These are phyloP conservation scores for Entosphenus tridentatus DNA, from an alignment of 2,113 vertebrate genomes.

Conservation along the genomic window DNA sequence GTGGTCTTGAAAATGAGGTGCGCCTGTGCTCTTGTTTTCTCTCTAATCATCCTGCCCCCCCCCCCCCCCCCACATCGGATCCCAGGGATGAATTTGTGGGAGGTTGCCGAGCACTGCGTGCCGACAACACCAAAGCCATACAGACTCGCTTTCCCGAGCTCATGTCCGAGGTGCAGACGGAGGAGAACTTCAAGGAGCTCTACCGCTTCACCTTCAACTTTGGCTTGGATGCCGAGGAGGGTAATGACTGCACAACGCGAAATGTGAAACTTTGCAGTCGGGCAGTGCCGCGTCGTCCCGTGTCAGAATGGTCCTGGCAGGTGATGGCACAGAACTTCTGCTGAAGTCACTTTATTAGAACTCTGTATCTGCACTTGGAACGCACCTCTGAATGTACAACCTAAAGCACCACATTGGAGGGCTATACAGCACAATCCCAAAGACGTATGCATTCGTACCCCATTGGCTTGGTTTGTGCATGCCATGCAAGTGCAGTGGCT, in stretches of 20 bases:
- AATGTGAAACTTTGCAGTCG: neutral
- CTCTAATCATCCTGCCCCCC: too few species aligned
- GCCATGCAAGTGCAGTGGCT: neutral
- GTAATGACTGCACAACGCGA: neutral
- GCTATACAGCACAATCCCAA: neutral
- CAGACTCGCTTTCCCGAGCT: constrained; percentile 1
- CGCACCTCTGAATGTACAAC: neutral
- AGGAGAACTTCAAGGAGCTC: constrained; percentile 1
- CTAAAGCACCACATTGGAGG: neutral
- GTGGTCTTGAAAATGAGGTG: too few species aligned
- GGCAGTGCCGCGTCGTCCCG: neutral
- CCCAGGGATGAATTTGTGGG: neutral
- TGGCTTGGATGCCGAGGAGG: neutral
- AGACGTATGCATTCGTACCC: neutral
- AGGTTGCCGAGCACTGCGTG: constrained; percentile 1
- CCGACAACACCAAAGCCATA: constrained; percentile 1
- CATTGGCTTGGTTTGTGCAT: neutral
- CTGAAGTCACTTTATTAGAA: neutral
- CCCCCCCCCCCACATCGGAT: neutral
- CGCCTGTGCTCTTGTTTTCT: too few species aligned
- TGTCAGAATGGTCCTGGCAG: neutral
- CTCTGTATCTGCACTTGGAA: neutral
- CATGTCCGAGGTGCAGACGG: neutral
- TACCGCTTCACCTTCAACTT: constrained; percentile 6
- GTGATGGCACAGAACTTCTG: neutral